phyloP scores from a whole-genome alignment of 2,797 vertebrate species.

The Decapterus maruadsi region DNA sequence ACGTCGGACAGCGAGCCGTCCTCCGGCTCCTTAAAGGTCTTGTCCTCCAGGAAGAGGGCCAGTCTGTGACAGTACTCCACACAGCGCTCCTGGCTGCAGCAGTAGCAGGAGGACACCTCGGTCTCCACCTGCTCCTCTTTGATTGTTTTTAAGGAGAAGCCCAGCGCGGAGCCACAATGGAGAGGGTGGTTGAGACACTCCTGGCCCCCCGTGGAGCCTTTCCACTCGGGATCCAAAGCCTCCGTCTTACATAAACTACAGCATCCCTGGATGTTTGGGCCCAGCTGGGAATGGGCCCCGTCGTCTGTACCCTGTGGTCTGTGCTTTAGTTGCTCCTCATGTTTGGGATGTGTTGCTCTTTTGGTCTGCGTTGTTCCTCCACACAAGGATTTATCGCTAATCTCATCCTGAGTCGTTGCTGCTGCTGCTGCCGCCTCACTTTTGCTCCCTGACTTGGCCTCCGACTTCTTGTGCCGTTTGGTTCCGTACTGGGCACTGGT shows the following conservation, averaged over 20 bases:
- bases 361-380: slow-evolving; percentile 59
- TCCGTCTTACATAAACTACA: slow-evolving; percentile 80
- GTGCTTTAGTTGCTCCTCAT: slow-evolving; percentile 75
- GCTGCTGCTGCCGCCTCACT: slow-evolving; percentile 49
- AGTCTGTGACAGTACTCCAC: slow-evolving; percentile 92
- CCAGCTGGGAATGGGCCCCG: slow-evolving; percentile 45
- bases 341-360: slow-evolving; percentile 66
- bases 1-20: slow-evolving; percentile 88
- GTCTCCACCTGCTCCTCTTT: slow-evolving; percentile 86
- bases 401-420: slow-evolving; percentile 49
- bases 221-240: slow-evolving; percentile 78
- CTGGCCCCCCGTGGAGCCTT: slow-evolving; percentile 66
- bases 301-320: slow-evolving; percentile 69
- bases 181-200: slow-evolving; percentile 77
- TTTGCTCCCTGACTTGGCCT: slow-evolving; percentile 65
- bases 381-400: slow-evolving; percentile 32
- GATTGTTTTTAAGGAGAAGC: slow-evolving; percentile 84
- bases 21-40: slow-evolving; percentile 90
- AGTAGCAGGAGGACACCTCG: slow-evolving; percentile 86
- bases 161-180: slow-evolving; percentile 77
- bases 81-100: slow-evolving; percentile 89
- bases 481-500: slow-evolving; percentile 85
- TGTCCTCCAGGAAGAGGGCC: slow-evolving; percentile 94
- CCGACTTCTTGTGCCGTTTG: slow-evolving; percentile 81
- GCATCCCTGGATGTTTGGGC: slow-evolving; percentile 66